These are phyloP conservation scores for Drosophila quadrilineata DNA, from an alignment of 1,140 invertebrate species.

Conservation along the genomic window DNA sequence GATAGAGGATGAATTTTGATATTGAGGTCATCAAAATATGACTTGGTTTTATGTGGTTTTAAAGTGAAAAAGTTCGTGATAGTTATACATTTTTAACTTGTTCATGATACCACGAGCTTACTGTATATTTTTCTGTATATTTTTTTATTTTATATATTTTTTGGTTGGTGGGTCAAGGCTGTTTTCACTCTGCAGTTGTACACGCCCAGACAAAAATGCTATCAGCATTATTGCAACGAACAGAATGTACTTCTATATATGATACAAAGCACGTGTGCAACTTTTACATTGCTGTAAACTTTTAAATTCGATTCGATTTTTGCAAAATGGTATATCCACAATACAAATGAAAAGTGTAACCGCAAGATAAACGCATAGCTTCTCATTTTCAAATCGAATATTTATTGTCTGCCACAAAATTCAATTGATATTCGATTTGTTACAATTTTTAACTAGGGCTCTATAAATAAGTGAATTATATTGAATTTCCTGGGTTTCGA, in stretches of 20 bases:
- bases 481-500: conserved; percentile 2
- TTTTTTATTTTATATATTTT: too few species aligned
- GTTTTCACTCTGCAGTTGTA: conserved; percentile 20
- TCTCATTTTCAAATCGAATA: background rate
- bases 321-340: background rate
- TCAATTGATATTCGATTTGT: conserved; percentile 7
- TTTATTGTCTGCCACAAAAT: conserved; percentile 2
- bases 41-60: too few species aligned
- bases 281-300: too few species aligned
- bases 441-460: conserved; percentile 1
- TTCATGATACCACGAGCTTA: too few species aligned
- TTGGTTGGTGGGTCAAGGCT: conserved; percentile 35
- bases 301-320: background rate
- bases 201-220: conserved; percentile 4
- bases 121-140: background rate
- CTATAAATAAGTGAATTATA: background rate
- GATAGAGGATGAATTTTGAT: too few species aligned
- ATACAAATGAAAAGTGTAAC: background rate
- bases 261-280: too few species aligned
- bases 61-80: too few species aligned
- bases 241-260: conserved; percentile 27
- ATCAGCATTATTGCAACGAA: conserved; percentile 25
- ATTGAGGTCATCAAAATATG: too few species aligned
- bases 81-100: too few species aligned
- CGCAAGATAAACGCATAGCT: too few species aligned